These are phyloP conservation scores for Podargus strigoides DNA, from an alignment of 2,797 vertebrate species.

Conservation along the genomic window DNA sequence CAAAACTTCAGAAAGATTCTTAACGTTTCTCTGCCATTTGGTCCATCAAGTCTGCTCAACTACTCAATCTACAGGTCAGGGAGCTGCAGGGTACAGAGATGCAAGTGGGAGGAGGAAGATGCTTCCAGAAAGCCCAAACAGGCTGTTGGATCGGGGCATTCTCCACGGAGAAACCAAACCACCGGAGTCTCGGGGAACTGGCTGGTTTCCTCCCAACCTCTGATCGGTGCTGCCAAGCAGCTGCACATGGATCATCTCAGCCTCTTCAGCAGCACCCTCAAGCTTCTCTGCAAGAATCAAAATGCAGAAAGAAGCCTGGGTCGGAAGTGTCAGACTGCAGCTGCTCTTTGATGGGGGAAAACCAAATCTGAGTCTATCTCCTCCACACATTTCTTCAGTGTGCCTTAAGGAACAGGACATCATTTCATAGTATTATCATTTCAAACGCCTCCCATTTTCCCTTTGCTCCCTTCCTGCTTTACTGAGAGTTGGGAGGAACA, in stretches of 20 bases:
- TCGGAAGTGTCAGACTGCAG: not conserved
- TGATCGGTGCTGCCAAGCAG: not conserved
- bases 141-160: not conserved
- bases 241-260: not conserved
- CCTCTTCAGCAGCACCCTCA: not conserved
- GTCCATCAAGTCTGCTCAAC: not conserved
- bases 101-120: not conserved
- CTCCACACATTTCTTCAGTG: rapidly evolving
- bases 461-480: not conserved
- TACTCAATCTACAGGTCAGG: not conserved
- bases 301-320: not conserved
- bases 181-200: not conserved
- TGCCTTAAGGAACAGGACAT: not conserved
- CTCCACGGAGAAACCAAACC: not conserved
- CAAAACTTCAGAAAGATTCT: not conserved
- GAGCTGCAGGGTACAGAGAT: not conserved
- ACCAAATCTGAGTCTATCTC: not conserved
- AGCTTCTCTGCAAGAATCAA: not conserved
- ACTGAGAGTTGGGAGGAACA: not conserved
- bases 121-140: not conserved
- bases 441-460: not conserved
- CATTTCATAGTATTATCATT: not conserved
- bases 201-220: not conserved
- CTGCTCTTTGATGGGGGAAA: not conserved
- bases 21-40: not conserved